These are phyloP conservation scores for Netelia inedita DNA, from an alignment of 2,888 invertebrate genomes.

Conservation along the genomic window DNA sequence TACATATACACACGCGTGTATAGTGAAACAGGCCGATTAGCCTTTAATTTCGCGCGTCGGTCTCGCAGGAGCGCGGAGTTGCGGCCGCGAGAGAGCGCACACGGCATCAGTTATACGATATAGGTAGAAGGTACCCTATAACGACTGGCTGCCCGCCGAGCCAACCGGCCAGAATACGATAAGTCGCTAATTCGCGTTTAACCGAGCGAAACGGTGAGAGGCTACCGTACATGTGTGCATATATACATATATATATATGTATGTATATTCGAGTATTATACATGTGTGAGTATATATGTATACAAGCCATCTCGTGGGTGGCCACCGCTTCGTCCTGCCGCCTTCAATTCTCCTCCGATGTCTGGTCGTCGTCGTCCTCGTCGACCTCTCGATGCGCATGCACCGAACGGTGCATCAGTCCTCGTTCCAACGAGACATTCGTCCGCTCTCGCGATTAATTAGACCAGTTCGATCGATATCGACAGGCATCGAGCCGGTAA, in stretches of 20 bases:
- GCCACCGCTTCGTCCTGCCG: constrained; percentile 73
- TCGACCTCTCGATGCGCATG: constrained; percentile 55
- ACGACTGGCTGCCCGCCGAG: constrained; percentile 65
- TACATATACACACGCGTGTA: constrained; percentile 19
- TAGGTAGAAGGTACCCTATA: constrained; percentile 51
- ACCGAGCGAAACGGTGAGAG: constrained; percentile 73
- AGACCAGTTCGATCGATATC: constrained; percentile 80
- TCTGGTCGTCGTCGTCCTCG: constrained; percentile 40
- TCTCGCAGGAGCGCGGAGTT: constrained; percentile 54
- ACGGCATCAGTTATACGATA: constrained; percentile 39
- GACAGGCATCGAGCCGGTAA: constrained; percentile 70
- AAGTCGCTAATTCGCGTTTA: constrained; percentile 82
- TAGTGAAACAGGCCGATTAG: constrained; percentile 64
- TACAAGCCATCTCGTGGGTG: constrained; percentile 78
- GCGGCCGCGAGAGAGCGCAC: constrained; percentile 13
- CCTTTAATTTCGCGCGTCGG: constrained; percentile 67
- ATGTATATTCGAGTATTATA: neutral
- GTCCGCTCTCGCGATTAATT: constrained; percentile 79
- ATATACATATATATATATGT: neutral
- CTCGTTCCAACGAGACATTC: constrained; percentile 55
- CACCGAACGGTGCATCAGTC: constrained; percentile 43
- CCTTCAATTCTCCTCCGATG: constrained; percentile 62
- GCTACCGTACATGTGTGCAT: constrained; percentile 52
- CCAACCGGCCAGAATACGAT: constrained; percentile 74
- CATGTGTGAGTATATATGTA: constrained; percentile 16